These are phyloP conservation scores for Pogoniulus pusillus DNA, from an alignment of 2,797 vertebrate species.

Conservation along the genomic window DNA sequence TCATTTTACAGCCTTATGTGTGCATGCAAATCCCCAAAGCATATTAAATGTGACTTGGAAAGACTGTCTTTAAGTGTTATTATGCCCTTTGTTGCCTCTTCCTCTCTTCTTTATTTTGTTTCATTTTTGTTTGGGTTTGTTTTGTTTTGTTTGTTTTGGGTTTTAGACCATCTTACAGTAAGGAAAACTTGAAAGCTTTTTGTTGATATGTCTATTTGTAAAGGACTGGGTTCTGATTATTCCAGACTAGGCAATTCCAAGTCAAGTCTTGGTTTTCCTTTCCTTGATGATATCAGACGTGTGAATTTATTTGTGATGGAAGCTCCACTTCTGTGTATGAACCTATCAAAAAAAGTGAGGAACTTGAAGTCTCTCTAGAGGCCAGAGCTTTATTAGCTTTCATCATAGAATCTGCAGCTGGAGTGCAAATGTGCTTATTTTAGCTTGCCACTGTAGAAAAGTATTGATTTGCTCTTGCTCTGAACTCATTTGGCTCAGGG, in stretches of 20 bases:
- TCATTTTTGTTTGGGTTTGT: background rate
- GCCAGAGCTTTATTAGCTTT: background rate
- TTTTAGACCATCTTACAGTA: background rate
- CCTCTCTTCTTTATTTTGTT: background rate
- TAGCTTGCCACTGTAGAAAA: background rate
- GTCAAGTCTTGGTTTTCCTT: background rate
- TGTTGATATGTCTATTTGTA: background rate
- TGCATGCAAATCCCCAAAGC: background rate
- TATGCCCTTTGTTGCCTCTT: background rate
- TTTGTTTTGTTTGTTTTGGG: no score
- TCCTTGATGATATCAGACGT: background rate
- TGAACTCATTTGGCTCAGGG: background rate
- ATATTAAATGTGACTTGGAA: background rate
- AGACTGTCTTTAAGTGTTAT: background rate
- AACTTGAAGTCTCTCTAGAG: background rate
- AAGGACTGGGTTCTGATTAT: background rate
- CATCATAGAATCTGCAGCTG: background rate
- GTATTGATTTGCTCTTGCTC: background rate
- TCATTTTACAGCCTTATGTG: background rate
- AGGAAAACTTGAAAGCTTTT: background rate
- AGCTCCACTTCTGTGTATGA: background rate
- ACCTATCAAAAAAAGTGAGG: background rate
- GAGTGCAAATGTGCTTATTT: background rate
- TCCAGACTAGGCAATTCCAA: background rate
- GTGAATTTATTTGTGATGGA: background rate